Conservation (phyloP, 2,113 vertebrate species). For the Paralichthys olivaceus region DNA sequence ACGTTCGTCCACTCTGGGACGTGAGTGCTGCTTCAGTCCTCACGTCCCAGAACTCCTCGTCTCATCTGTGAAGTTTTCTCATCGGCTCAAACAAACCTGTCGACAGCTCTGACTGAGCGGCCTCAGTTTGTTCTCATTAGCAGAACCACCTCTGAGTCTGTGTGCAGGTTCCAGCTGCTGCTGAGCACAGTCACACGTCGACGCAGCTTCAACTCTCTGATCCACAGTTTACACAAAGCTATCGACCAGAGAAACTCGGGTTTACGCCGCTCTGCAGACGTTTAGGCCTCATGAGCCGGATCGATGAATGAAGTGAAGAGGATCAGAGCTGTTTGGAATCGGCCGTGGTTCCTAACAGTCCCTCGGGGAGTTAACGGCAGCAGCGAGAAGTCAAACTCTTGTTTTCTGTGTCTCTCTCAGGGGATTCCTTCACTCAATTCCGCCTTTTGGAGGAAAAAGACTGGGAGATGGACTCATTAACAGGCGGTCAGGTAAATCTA, state of each 20-base stretch:
- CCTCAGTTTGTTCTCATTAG: background rate
- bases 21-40: constrained; percentile 53
- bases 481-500: constrained; percentile 85
- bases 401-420: constrained; percentile 71
- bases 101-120: background rate
- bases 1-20: too few species aligned
- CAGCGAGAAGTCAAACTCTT: constrained; percentile 4
- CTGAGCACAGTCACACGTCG: background rate
- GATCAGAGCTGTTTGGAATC: background rate
- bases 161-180: too few species aligned
- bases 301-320: background rate
- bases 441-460: constrained; percentile 94
- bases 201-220: constrained; percentile 22
- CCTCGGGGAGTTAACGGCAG: background rate
- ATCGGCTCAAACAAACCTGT: background rate
- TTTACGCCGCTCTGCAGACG: background rate
- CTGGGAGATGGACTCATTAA: constrained; percentile 87
- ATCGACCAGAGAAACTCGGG: background rate
- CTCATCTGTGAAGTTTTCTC: constrained; percentile 6
- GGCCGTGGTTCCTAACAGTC: background rate
- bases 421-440: constrained; percentile 94
- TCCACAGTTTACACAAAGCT: constrained; percentile 35
- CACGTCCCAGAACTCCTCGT: background rate
- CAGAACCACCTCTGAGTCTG: background rate
- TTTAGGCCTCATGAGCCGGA: background rate